These are phyloP conservation scores for Argopecten irradians DNA, from an alignment of 1,140 invertebrate species.

Conservation along the genomic window DNA sequence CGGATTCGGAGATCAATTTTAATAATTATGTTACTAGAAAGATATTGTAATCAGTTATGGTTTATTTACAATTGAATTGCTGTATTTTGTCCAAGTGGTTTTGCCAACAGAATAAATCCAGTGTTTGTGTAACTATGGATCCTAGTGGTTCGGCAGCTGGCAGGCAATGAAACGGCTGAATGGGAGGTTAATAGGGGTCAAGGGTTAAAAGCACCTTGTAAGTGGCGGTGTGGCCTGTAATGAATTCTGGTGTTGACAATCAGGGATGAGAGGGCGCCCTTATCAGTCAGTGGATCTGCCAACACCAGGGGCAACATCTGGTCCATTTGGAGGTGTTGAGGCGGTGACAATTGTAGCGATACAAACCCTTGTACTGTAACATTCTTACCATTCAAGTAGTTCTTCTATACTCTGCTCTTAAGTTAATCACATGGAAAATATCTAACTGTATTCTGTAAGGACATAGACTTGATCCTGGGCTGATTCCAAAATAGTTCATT, in stretches of 20 bases:
- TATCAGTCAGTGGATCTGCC: not conserved
- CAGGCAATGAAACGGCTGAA: not conserved
- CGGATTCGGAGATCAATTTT: too few relatives aligned
- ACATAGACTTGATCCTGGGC: too few relatives aligned
- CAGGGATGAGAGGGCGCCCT: not conserved
- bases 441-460: too few relatives aligned
- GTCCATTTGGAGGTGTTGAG: not conserved
- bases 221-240: not conserved
- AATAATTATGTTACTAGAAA: too few relatives aligned
- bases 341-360: not conserved
- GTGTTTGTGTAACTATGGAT: too few relatives aligned
- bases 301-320: conserved; percentile 5
- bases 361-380: not conserved
- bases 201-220: not conserved
- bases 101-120: too few relatives aligned
- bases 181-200: conserved; percentile 14
- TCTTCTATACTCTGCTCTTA: too few relatives aligned
- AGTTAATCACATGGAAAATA: too few relatives aligned
- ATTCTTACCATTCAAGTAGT: not conserved
- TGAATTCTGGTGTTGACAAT: conserved; percentile 18
- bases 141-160: not conserved
- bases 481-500: too few relatives aligned
- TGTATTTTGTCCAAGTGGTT: too few relatives aligned
- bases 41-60: too few relatives aligned
- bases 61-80: too few relatives aligned